Percentiles rank a stretch among this genome's conserved stretches.
phyloP scores from a whole-genome alignment of 2,113 vertebrate species.

The Sisor rabdophorus region DNA sequence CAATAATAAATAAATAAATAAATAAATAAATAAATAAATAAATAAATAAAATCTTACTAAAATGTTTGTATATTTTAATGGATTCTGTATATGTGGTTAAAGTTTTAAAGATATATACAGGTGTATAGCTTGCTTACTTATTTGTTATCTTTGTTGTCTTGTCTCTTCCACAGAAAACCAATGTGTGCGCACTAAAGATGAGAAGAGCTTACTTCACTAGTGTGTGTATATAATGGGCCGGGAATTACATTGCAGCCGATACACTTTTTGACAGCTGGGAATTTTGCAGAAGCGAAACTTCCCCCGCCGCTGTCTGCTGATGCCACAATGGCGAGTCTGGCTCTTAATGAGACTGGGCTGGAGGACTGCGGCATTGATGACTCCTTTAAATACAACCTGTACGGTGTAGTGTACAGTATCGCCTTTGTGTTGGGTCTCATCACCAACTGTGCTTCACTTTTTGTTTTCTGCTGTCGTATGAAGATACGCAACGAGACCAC shows the following conservation, averaged over 20 bases:
- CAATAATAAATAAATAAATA: too few relatives aligned
- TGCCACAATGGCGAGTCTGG: slow-evolving; percentile 68
- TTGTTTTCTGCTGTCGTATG: slow-evolving; percentile 95
- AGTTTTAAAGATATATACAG: too few relatives aligned
- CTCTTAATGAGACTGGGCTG: slow-evolving; percentile 75
- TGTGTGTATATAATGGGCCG: slow-evolving; percentile 5
- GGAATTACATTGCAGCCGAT: not conserved
- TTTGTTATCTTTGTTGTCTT: slow-evolving; percentile 4
- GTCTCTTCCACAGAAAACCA: slow-evolving; percentile 12
- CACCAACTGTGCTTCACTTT: slow-evolving; percentile 94
- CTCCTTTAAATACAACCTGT: slow-evolving; percentile 97
- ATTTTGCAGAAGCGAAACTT: slow-evolving; percentile 4
- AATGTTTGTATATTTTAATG: too few relatives aligned
- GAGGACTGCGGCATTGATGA: slow-evolving; percentile 89
- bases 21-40: too few relatives aligned
- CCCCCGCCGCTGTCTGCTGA: not conserved
- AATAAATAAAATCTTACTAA: too few relatives aligned
- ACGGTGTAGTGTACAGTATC: slow-evolving; percentile 91
- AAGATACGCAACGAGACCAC: slow-evolving; percentile 91
- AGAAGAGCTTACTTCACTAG: not conserved
- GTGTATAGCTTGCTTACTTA: slow-evolving; percentile 7
- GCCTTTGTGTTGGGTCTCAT: slow-evolving; percentile 90
- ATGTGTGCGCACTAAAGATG: not conserved
- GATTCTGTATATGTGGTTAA: too few relatives aligned
- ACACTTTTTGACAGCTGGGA: slow-evolving; percentile 28